Evolutionary conservation across 2,113 vertebrate species (phyloP), one percentile per base, ranked within the genome.

Genomic region (Periophthalmodon schlosseri): DNA sequence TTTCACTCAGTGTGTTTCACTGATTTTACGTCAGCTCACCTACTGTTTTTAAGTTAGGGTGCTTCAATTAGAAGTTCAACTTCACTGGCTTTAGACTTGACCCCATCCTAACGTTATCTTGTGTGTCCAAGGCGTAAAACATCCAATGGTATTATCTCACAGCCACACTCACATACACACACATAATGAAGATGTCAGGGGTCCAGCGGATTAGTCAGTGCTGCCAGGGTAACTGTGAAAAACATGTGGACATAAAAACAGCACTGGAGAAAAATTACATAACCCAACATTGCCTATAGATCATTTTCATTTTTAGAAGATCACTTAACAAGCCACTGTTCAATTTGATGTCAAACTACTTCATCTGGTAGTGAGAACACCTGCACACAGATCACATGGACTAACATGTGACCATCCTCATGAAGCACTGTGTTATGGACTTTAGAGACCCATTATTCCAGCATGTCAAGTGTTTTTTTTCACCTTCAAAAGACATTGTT

Each of bases 221-320:
- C 79, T 84, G 74, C 77, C 84, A 74, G 6, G 80, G 79, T 78
- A 70, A 82, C 83, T 0, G 16, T 54, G 68, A 80, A 69, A 82
- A 69, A 72, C 75, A 75, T 87, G 88, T 89, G 86, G 81, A 89
- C 84, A 87, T 89, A 80, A 81, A 82, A 85, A 89, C 86, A 86
- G 79, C 50, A 72, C 66, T 76, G 69, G 57, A 61, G 21, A 9
- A 61, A 61, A 66, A 74, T 84, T 77, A 76, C 57, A 61, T 79
- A 83, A 87, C 72, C 44, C 49, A 79, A 81, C 68, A 61, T 57
- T 70, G 67, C 52, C 65, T 68, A 69, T 39, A 73, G 80, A 80
- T 83, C 82, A 76, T 67, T 74, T 52, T 69, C 71, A 65, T 73
- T 70, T 75, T 23, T 15, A 50, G 13, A 7, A 46, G 52, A 66